phyloP scores from a whole-genome alignment of 2,113 vertebrate species.

The Corythoichthys haematopterus region DNA sequence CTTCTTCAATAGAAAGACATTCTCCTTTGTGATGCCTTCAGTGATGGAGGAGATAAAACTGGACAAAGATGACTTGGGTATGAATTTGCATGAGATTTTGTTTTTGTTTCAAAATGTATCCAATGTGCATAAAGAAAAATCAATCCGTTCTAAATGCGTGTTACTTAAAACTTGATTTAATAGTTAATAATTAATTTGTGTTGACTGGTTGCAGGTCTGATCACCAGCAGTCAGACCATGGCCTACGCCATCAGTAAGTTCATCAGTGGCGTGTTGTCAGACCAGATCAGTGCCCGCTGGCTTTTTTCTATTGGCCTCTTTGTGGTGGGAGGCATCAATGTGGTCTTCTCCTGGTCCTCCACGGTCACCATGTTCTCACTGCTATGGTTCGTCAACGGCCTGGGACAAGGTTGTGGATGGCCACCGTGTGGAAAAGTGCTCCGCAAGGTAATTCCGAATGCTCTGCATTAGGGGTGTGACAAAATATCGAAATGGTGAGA shows the following conservation, averaged over 20 bases:
- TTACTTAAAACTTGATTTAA: too few relatives aligned
- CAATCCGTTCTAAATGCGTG: too few relatives aligned
- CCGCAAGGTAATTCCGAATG: constrained; percentile 76
- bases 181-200: neutral
- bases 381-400: constrained; percentile 93
- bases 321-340: constrained; percentile 86
- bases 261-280: constrained; percentile 89
- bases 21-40: constrained; percentile 94
- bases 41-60: constrained; percentile 88
- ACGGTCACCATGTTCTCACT: constrained; percentile 78
- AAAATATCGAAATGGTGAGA: too few relatives aligned
- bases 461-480: neutral
- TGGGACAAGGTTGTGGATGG: constrained; percentile 96
- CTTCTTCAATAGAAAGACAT: constrained; percentile 96
- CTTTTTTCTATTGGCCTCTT: constrained; percentile 90
- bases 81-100: constrained; percentile 42
- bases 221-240: constrained; percentile 94
- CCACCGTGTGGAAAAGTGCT: constrained; percentile 92
- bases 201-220: constrained; percentile 75
- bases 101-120: neutral
- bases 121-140: too few relatives aligned
- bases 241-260: constrained; percentile 98
- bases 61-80: constrained; percentile 94
- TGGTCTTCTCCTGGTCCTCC: constrained; percentile 87
- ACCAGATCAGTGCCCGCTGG: constrained; percentile 90